Evolutionary conservation across 1,140 invertebrate species (phyloP).

Genomic region (Drosophila seguyi): DNA sequence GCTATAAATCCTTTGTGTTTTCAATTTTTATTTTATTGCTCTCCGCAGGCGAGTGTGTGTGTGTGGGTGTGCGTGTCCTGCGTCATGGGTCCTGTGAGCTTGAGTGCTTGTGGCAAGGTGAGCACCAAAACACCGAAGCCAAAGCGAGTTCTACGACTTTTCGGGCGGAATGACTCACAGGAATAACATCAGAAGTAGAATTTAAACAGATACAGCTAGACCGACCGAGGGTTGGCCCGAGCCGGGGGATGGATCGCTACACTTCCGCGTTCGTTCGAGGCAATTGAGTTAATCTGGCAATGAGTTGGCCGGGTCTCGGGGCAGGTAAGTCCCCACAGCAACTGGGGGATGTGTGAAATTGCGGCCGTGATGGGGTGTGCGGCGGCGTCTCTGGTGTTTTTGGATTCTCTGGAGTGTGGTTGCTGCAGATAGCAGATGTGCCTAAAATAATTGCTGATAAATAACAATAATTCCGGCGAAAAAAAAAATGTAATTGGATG

Average conservation of each 20-base stretch:
- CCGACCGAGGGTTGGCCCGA: conserved; percentile 13
- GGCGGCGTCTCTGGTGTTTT: neutral
- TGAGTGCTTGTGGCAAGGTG: conserved; percentile 48
- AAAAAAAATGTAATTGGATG: conserved; percentile 36
- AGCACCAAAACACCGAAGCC: conserved; percentile 38
- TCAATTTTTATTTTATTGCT: conserved; percentile 84
- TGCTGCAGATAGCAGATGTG: conserved; percentile 56
- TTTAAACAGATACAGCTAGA: conserved; percentile 73
- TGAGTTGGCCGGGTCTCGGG: conserved; percentile 52
- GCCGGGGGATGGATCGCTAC: conserved; percentile 61
- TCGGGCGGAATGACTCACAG: conserved; percentile 40
- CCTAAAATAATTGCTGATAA: conserved; percentile 65
- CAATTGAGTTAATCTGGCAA: conserved; percentile 80
- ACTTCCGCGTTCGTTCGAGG: conserved; percentile 64
- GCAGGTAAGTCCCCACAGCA: conserved; percentile 62
- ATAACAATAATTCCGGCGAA: conserved; percentile 51
- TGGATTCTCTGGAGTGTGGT: conserved; percentile 50
- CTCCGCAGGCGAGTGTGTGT: conserved; percentile 59
- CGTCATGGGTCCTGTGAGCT: conserved; percentile 20
- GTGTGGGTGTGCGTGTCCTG: conserved; percentile 28
- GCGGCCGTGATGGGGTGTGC: neutral
- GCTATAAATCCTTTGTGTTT: conserved; percentile 84
- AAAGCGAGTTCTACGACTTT: conserved; percentile 27
- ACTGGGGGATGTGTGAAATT: conserved; percentile 71
- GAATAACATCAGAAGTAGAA: conserved; percentile 60